A percentile compares a stretch with the other conserved stretches of the same genome.
Evolutionary conservation across 2,797 vertebrate genomes (phyloP).

Genomic region (Anguilla marmorata): DNA sequence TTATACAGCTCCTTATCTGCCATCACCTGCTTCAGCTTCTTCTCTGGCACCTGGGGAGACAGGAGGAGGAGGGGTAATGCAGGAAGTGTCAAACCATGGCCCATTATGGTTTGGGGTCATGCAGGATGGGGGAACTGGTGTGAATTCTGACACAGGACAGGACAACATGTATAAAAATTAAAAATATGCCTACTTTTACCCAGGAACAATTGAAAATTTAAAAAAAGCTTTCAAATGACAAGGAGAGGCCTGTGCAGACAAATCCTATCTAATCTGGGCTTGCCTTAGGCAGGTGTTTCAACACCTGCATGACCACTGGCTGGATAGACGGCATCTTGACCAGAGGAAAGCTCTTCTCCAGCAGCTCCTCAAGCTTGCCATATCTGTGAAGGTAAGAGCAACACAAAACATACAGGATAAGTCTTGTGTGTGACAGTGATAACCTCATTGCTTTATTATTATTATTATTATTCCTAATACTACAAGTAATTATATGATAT

Average conservation of each 20-base stretch:
- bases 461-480: neutral
- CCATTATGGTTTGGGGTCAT: neutral
- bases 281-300: conserved; percentile 95
- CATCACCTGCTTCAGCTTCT: conserved; percentile 96
- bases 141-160: neutral
- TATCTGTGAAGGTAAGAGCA: conserved; percentile 70
- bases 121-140: neutral
- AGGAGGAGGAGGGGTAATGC: neutral
- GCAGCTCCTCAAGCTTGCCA: conserved; percentile 89
- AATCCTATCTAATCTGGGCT: conserved; percentile 28
- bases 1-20: conserved; percentile 96
- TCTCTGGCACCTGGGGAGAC: conserved; percentile 85
- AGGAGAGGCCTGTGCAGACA: too few relatives aligned
- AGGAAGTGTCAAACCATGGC: neutral
- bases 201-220: neutral
- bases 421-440: neutral
- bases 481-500: too few relatives aligned
- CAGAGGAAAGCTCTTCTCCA: conserved; percentile 96
- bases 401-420: neutral
- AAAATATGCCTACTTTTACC: neutral
- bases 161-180: neutral
- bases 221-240: neutral
- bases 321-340: conserved; percentile 97
- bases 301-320: conserved; percentile 96
- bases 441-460: neutral